phyloP scores from a whole-genome alignment of 2,113 vertebrate species.

The Erpornis zantholeuca region DNA sequence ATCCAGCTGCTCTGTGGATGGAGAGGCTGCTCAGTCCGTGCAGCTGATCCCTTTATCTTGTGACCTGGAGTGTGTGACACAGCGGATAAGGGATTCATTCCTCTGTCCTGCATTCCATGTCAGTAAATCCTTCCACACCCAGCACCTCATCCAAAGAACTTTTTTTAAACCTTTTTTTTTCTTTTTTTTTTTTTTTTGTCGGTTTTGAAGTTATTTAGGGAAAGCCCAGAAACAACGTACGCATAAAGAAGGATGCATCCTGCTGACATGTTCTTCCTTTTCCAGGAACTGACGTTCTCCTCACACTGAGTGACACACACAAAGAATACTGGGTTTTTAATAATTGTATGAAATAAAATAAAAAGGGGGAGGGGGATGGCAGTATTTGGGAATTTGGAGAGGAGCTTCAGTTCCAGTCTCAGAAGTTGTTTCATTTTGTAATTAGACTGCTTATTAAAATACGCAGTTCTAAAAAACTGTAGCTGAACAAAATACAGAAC shows the following conservation, averaged over 20 bases:
- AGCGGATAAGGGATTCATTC: neutral
- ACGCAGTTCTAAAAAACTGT: neutral
- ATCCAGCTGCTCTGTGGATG: neutral
- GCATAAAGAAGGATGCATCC: conserved; percentile 30
- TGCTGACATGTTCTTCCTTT: conserved; percentile 59
- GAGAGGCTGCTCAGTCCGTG: neutral
- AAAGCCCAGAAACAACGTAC: neutral
- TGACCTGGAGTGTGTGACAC: conserved; percentile 21
- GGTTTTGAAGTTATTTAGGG: conserved; percentile 55
- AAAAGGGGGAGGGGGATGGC: neutral
- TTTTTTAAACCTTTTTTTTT: neutral
- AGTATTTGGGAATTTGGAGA: neutral
- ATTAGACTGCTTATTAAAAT: neutral
- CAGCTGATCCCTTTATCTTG: conserved; percentile 21
- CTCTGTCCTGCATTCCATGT: neutral
- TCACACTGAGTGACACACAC: neutral
- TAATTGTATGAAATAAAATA: neutral
- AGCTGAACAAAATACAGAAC: neutral
- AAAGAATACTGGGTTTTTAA: neutral
- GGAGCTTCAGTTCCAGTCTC: neutral
- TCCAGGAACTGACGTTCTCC: conserved; percentile 45
- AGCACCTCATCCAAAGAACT: neutral
- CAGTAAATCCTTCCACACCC: neutral
- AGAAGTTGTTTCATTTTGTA: neutral
- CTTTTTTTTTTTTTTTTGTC: neutral